A percentile compares a stretch with the other conserved stretches of the same genome.
These are phyloP conservation scores for Cyclargus thomasi DNA, from an alignment of 1,140 invertebrate species.

Conservation along the genomic window DNA sequence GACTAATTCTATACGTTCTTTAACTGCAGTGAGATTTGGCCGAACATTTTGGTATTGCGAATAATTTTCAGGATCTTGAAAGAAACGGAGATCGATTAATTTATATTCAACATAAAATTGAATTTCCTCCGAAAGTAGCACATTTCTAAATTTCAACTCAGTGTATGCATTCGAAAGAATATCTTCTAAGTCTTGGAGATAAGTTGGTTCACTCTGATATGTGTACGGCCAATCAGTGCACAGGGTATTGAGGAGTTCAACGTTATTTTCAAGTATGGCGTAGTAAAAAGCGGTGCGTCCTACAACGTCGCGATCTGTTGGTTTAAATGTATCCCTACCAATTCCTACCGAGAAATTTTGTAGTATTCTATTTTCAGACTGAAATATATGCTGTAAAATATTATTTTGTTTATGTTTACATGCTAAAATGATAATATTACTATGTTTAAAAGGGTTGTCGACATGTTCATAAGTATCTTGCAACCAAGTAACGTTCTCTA, in stretches of 20 bases:
- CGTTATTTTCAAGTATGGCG: neutral
- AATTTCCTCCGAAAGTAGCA: neutral
- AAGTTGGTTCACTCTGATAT: neutral
- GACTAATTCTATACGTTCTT: neutral
- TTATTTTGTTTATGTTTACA: neutral
- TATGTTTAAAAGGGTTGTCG: neutral
- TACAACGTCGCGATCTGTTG: neutral
- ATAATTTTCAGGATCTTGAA: neutral
- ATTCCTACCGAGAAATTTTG: neutral
- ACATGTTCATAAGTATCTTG: neutral
- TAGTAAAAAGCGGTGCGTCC: slow-evolving; percentile 6
- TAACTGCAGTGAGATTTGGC: neutral
- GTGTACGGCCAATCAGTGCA: neutral
- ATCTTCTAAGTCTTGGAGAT: neutral
- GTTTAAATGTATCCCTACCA: neutral
- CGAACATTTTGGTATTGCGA: neutral
- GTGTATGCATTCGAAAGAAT: neutral
- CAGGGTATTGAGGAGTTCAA: neutral
- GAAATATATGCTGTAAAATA: neutral
- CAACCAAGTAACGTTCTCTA: neutral
- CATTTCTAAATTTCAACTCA: slow-evolving; percentile 2
- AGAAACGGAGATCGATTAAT: slow-evolving; percentile 2
- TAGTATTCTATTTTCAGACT: neutral
- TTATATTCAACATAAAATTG: neutral
- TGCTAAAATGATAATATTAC: neutral